Conservation (phyloP, 2,797 vertebrate genomes). For the Myripristis jacobus region DNA sequence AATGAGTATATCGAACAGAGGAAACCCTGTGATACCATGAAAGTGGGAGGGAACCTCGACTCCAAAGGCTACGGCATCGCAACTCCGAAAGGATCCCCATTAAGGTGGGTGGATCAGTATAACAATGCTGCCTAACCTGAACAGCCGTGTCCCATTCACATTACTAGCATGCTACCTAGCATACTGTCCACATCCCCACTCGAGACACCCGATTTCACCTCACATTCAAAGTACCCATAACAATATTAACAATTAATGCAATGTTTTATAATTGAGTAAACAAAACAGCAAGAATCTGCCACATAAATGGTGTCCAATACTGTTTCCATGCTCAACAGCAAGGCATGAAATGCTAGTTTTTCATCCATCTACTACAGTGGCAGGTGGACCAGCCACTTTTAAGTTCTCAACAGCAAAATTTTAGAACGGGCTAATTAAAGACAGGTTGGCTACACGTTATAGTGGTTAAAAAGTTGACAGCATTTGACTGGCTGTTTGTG, state of each 20-base stretch:
- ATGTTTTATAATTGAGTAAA: too few species aligned
- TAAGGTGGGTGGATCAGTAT: constrained; percentile 99
- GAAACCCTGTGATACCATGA: constrained; percentile 99
- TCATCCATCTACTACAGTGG: background rate
- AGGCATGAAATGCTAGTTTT: background rate
- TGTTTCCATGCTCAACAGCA: background rate
- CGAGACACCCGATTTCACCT: constrained; percentile 3
- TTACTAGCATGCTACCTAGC: constrained; percentile 74
- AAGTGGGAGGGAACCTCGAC: constrained; percentile 99
- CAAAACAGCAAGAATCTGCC: too few species aligned
- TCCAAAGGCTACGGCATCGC: constrained; percentile 99
- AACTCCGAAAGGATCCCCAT: constrained; percentile 98
- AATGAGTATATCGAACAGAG: constrained; percentile 99
- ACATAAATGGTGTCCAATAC: too few species aligned
- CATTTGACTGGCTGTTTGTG: constrained; percentile 31
- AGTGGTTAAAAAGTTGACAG: constrained; percentile 24
- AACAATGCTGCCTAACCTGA: constrained; percentile 93
- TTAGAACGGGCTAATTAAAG: constrained; percentile 21
- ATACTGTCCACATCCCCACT: constrained; percentile 49
- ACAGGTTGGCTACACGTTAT: constrained; percentile 25
- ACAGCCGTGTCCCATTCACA: constrained; percentile 79
- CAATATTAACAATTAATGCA: too few species aligned
- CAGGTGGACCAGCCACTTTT: constrained; percentile 5
- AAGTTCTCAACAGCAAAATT: background rate
- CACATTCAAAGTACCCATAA: background rate